These are phyloP conservation scores for Bos indicus DNA, from an alignment of 2,113 vertebrate genomes.

Conservation along the genomic window DNA sequence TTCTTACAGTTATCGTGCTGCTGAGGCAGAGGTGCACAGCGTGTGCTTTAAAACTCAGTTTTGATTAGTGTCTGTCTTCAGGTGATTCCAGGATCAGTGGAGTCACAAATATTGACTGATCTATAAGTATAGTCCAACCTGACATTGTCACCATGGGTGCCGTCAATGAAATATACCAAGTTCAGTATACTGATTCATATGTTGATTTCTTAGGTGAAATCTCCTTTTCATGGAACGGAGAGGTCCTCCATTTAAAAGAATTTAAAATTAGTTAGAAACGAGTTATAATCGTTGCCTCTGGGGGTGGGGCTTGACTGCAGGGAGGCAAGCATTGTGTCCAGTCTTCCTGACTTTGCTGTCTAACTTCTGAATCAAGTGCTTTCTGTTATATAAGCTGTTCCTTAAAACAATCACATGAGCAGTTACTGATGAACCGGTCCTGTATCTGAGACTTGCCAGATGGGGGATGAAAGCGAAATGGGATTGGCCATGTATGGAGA, in stretches of 20 bases:
- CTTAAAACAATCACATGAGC: background rate
- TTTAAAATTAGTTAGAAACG: background rate
- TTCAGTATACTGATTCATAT: background rate
- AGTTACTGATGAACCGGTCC: background rate
- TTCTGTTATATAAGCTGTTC: background rate
- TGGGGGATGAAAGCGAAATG: background rate
- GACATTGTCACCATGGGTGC: background rate
- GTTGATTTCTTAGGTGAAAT: background rate
- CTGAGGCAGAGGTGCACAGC: background rate
- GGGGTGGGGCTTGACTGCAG: background rate
- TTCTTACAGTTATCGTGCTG: background rate
- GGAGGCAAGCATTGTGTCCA: background rate
- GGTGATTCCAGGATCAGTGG: background rate
- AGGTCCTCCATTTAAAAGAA: background rate
- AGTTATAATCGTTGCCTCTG: background rate
- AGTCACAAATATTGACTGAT: background rate
- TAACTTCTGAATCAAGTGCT: background rate
- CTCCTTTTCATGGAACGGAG: background rate
- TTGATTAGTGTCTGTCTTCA: background rate
- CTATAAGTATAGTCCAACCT: background rate
- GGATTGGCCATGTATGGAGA: too few relatives aligned
- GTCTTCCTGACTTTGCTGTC: background rate
- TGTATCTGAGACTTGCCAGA: background rate
- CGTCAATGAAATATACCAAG: background rate
- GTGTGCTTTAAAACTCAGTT: background rate